Percentiles rank a stretch among this genome's conserved stretches.
Conservation (phyloP, 2,797 vertebrate genomes). For the Sebastes cheni region DNA sequence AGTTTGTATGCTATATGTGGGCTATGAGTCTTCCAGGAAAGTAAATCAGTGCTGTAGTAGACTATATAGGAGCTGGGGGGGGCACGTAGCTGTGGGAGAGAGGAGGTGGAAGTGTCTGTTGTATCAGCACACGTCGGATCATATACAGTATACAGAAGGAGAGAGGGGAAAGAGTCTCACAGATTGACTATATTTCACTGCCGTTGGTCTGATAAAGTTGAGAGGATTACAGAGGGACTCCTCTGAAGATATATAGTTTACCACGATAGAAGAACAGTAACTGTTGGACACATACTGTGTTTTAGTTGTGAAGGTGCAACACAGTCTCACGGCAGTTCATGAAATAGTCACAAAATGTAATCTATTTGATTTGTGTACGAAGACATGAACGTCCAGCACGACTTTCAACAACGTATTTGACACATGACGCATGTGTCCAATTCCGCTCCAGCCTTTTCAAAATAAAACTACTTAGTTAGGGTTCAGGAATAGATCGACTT, state of each 20-base stretch:
- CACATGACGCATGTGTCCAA: no score
- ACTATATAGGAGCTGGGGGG: constrained; percentile 12
- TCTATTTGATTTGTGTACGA: no score
- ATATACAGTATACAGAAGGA: background rate
- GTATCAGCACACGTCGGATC: constrained; percentile 2
- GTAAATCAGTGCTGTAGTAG: background rate
- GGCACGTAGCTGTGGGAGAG: background rate
- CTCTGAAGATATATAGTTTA: background rate
- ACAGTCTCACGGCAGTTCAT: no score
- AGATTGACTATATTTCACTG: constrained; percentile 5
- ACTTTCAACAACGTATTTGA: no score
- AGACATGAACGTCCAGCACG: no score
- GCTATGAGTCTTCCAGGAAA: constrained; percentile 26
- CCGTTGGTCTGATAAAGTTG: background rate
- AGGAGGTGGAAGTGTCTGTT: background rate
- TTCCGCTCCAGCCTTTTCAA: no score
- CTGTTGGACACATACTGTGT: background rate
- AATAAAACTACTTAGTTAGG: no score
- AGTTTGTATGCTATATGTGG: constrained; percentile 51
- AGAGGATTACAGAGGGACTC: background rate
- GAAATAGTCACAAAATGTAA: no score
- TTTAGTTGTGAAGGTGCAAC: background rate
- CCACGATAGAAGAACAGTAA: background rate
- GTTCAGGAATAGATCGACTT: no score
- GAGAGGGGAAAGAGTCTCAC: background rate